Base-by-base conservation (phyloP, 1,140 invertebrate genomes). In the Pinna nobilis region DNA sequence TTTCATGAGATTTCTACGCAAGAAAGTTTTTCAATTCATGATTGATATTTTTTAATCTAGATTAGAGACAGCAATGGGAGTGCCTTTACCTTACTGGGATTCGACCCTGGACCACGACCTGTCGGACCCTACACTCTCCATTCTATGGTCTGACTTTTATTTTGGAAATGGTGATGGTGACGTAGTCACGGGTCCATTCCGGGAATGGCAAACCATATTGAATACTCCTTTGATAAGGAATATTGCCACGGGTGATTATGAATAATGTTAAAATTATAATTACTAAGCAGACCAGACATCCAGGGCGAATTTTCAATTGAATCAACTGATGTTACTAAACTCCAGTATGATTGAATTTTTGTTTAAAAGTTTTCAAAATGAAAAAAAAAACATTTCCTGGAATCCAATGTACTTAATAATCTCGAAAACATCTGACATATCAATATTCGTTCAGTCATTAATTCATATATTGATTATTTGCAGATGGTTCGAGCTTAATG, bases 61-160 rank as follows among this genome's bases (percentile, higher is more conserved):
- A 63, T 75, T 81, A 41, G 84, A 85, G 49, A 76, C 79, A n/a
- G 83, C 81, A 25, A 75, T 78, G 1, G 39, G 70, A 7, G 74
- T 88, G 0, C 82, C 87, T 7, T 64, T 90, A 9, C 89, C 89
- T 7, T 90, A 89, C 79, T 90, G 88, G 88, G 87, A 89, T 50
- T 82, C 80, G 7, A 79, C 84, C 3, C n/a, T 89, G 20, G 89
- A 90, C 72, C 63, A 67, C 7, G 83, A 83, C 60, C 72, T 90
- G 41, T 81, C 81, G 0, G 79, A 87, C 70, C 78, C 83, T 9
- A 82, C 84, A 15, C 71, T 83, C 25, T 90, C 89, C 0, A 80
- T 88, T 32, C 64, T 90, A 7, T 90, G 88, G 80, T 81, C 80
- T 25, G 64, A 78, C 0, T 41, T 82, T 7, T 88, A 89, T 74